These are phyloP conservation scores for Phlogophora meticulosa DNA, from an alignment of 2,888 invertebrate genomes.

Conservation along the genomic window DNA sequence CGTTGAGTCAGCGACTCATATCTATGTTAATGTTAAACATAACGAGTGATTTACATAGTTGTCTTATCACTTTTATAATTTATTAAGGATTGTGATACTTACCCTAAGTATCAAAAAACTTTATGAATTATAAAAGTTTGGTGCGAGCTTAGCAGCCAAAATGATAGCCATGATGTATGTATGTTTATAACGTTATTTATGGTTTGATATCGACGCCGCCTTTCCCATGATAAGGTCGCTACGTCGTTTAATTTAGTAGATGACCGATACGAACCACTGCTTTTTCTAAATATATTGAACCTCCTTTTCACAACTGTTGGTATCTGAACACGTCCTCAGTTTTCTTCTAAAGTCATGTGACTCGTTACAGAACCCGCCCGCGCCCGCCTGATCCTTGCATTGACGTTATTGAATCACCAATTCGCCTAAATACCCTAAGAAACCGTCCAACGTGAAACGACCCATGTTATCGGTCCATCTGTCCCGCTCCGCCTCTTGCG, in stretches of 20 bases:
- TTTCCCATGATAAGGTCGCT: not conserved
- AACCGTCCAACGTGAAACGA: constrained; percentile 3
- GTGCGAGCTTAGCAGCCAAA: not conserved
- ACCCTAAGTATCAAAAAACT: too few species aligned
- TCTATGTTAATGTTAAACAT: constrained; percentile 26
- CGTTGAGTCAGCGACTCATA: constrained; percentile 3
- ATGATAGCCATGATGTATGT: constrained; percentile 3
- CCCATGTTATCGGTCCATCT: constrained; percentile 36
- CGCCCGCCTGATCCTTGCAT: not conserved
- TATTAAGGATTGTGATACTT: constrained; percentile 8
- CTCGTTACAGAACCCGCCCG: too few species aligned
- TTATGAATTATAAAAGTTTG: too few species aligned
- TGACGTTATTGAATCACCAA: not conserved
- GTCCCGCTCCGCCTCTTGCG: constrained; percentile 51
- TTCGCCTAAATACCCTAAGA: not conserved
- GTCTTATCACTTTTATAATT: constrained; percentile 16
- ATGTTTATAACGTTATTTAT: constrained; percentile 1
- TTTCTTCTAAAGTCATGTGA: not conserved
- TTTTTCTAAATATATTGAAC: not conserved
- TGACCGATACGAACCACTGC: not conserved
- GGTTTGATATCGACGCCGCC: not conserved
- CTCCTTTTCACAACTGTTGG: too few species aligned
- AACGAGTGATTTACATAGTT: constrained; percentile 17
- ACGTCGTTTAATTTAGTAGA: too few species aligned
- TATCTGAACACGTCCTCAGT: too few species aligned